These are phyloP conservation scores for Digitonthophagus gazella DNA, from an alignment of 2,888 invertebrate genomes.

Conservation along the genomic window DNA sequence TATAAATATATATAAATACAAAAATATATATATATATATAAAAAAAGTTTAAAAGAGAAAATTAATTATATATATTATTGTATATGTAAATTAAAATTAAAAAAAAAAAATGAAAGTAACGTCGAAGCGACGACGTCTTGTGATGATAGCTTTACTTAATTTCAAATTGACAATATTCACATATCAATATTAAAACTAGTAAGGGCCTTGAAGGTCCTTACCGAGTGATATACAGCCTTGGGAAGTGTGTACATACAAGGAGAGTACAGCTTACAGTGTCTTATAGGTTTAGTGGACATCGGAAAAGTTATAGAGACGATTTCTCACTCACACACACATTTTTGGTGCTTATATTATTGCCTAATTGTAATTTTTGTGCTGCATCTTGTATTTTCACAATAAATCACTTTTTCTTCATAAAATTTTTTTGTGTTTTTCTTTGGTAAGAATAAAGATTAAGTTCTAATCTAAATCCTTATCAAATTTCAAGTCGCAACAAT, in stretches of 20 bases:
- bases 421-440: no score
- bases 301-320: conserved; percentile 25
- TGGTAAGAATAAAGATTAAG: no score
- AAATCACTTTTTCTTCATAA: conserved; percentile 33
- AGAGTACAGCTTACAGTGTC: conserved; percentile 39
- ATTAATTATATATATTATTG: conserved; percentile 25
- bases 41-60: conserved; percentile 25
- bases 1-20: conserved; percentile 26
- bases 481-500: no score
- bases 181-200: conserved; percentile 43
- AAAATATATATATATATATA: conserved; percentile 16
- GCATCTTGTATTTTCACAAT: conserved; percentile 38
- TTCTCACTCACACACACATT: conserved; percentile 27
- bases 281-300: conserved; percentile 37
- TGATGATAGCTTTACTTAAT: conserved; percentile 46
- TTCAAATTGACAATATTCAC: conserved; percentile 49
- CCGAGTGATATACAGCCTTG: conserved; percentile 50
- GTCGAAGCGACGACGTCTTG: conserved; percentile 33
- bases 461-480: no score
- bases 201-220: conserved; percentile 33
- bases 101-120: conserved; percentile 8
- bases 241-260: conserved; percentile 41
- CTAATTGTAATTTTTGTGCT: conserved; percentile 48
- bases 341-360: conserved; percentile 47
- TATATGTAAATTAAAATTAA: conserved; percentile 19